Evolutionary conservation across 2,113 vertebrate genomes (phyloP).

Genomic region (Poecilia latipinna): DNA sequence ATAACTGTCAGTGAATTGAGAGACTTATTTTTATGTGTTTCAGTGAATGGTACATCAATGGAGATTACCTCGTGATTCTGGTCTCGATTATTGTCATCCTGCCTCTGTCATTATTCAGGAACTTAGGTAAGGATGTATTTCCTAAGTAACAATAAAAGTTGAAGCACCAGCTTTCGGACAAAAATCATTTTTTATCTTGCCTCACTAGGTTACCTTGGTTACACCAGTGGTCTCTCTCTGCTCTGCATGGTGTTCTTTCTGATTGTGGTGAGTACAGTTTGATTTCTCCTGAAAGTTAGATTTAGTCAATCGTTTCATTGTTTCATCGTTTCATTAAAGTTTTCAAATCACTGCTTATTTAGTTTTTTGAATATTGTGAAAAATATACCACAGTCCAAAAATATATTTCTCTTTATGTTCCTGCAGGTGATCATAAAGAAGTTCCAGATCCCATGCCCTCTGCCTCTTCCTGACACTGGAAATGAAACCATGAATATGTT

Average conservation of each 20-base stretch:
- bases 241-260: slow-evolving; percentile 98
- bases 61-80: slow-evolving; percentile 91
- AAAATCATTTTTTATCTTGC: too few relatives aligned
- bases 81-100: slow-evolving; percentile 89
- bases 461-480: slow-evolving; percentile 54
- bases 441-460: slow-evolving; percentile 90
- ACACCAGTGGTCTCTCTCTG: slow-evolving; percentile 96
- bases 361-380: too few relatives aligned
- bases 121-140: slow-evolving; percentile 88
- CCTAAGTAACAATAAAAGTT: not conserved
- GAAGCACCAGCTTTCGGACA: not conserved
- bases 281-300: too few relatives aligned
- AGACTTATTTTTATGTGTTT: slow-evolving; percentile 34
- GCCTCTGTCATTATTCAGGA: slow-evolving; percentile 91
- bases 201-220: slow-evolving; percentile 91
- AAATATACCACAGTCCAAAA: not conserved
- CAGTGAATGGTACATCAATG: slow-evolving; percentile 93
- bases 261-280: slow-evolving; percentile 94
- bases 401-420: not conserved
- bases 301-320: too few relatives aligned
- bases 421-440: slow-evolving; percentile 95
- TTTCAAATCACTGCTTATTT: too few relatives aligned
- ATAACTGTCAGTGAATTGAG: not conserved
- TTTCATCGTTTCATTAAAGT: too few relatives aligned
- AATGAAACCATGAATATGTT: too few relatives aligned